These are phyloP conservation scores for Chionomys nivalis DNA, from an alignment of 2,113 vertebrate species.

Conservation along the genomic window DNA sequence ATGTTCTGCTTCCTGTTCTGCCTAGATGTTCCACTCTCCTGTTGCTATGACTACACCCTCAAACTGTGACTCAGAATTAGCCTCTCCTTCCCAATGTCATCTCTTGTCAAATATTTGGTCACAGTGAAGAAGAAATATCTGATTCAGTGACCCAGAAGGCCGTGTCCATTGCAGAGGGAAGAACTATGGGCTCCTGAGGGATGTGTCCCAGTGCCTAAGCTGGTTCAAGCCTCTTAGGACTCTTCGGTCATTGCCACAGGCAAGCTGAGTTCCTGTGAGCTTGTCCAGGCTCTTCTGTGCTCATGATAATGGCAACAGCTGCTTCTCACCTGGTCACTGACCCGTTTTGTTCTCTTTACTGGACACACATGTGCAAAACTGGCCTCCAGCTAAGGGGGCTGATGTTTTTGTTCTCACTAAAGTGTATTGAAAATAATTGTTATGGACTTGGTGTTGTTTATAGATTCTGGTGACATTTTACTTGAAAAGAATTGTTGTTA, in stretches of 20 bases:
- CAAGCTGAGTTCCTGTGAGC: background rate
- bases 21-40: background rate
- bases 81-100: background rate
- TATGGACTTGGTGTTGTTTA: background rate
- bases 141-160: background rate
- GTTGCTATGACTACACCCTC: background rate
- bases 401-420: background rate
- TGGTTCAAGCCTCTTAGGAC: no score
- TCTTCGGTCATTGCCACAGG: background rate
- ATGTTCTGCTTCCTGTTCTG: background rate
- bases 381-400: background rate
- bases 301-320: background rate
- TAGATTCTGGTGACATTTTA: background rate
- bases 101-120: background rate
- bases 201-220: background rate
- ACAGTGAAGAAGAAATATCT: background rate
- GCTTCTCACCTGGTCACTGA: background rate
- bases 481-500: background rate
- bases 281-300: background rate
- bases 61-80: background rate
- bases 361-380: background rate
- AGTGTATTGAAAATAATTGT: background rate
- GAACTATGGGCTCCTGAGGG: background rate
- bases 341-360: background rate
- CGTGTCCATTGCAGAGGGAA: background rate